phyloP scores from a whole-genome alignment of 1,140 invertebrate genomes.

The Bombus breviceps region DNA sequence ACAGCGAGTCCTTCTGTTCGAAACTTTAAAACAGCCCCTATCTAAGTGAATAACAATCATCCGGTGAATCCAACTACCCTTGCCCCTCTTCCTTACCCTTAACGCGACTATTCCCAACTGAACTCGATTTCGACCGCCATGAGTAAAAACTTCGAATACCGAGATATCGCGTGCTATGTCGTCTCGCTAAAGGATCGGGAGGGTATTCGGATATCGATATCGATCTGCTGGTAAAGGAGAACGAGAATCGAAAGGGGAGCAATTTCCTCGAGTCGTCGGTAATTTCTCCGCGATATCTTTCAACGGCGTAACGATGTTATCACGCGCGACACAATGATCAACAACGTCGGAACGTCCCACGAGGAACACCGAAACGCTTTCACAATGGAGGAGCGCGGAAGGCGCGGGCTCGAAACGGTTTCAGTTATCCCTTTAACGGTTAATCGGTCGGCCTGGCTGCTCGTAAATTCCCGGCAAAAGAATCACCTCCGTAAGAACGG shows the following conservation, averaged over 20 bases:
- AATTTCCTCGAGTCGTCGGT: not conserved
- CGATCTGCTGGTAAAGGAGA: not conserved
- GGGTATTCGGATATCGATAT: not conserved
- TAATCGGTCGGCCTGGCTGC: constrained; percentile 31
- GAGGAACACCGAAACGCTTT: constrained; percentile 43
- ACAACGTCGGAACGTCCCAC: not conserved
- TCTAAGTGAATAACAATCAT: constrained; percentile 60
- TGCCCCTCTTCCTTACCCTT: not conserved
- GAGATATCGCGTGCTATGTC: not conserved
- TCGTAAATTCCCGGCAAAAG: constrained; percentile 44
- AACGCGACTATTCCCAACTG: constrained; percentile 16
- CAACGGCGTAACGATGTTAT: constrained; percentile 3
- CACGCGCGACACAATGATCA: constrained; percentile 20
- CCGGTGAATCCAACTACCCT: not conserved
- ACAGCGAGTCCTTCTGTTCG: constrained; percentile 17
- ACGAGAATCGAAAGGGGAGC: not conserved
- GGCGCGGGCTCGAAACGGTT: not conserved
- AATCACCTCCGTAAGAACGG: constrained; percentile 28
- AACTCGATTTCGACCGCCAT: not conserved
- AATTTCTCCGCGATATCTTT: constrained; percentile 16
- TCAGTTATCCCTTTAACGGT: constrained; percentile 42
- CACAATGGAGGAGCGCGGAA: constrained; percentile 8
- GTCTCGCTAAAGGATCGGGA: no score
- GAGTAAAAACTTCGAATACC: not conserved
- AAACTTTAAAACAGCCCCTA: constrained; percentile 61